phyloP scores from a whole-genome alignment of 2,888 invertebrate species.

The Polia nebulosa region DNA sequence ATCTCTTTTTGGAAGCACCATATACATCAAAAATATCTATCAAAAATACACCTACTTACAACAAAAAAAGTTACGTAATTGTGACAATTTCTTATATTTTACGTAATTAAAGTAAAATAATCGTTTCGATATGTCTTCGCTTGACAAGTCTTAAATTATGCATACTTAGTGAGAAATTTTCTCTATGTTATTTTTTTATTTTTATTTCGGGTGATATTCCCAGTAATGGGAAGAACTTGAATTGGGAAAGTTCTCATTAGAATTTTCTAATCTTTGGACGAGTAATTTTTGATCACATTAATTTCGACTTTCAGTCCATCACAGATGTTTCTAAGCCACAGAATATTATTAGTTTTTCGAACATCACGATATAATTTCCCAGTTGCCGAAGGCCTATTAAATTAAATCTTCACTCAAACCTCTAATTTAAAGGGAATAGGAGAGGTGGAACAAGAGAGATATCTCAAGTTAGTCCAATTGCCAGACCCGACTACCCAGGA shows the following conservation, averaged over 20 bases:
- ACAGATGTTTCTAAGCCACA: constrained; percentile 48
- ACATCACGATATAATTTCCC: constrained; percentile 19
- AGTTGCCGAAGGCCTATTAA: background rate
- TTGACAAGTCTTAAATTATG: constrained; percentile 69
- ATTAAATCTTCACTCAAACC: background rate
- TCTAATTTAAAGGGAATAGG: too few species aligned
- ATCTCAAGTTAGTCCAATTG: too few species aligned
- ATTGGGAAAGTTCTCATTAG: constrained; percentile 45
- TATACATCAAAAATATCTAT: constrained; percentile 65
- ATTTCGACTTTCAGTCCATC: constrained; percentile 60
- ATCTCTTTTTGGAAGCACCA: constrained; percentile 73
- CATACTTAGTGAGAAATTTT: constrained; percentile 42
- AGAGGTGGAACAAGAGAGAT: too few species aligned
- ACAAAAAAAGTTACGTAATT: constrained; percentile 61
- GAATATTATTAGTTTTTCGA: constrained; percentile 12
- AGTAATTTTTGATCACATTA: constrained; percentile 40
- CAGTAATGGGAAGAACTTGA: constrained; percentile 24
- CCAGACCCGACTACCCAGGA: too few species aligned
- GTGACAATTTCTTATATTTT: constrained; percentile 61
- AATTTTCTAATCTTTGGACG: constrained; percentile 64
- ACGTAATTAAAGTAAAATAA: constrained; percentile 58
- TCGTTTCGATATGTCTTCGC: constrained; percentile 61
- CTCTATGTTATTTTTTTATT: constrained; percentile 39
- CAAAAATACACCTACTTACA: constrained; percentile 61
- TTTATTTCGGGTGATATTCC: constrained; percentile 19